These are phyloP conservation scores for Serranus cabrilla DNA, from an alignment of 2,797 vertebrate species.

Conservation along the genomic window DNA sequence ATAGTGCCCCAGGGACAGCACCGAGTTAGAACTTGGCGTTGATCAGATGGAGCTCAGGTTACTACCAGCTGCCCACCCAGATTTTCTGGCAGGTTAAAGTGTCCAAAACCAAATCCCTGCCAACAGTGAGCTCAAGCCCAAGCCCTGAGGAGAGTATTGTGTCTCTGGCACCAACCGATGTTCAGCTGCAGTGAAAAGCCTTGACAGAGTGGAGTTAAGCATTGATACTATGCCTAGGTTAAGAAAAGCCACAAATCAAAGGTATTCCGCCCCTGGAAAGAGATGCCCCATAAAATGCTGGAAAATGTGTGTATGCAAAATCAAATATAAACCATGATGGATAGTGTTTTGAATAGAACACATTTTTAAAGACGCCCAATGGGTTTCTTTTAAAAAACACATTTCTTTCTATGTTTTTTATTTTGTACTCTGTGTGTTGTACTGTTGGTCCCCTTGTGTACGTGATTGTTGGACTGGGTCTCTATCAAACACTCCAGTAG, in stretches of 20 bases:
- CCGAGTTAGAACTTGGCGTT: slow-evolving; percentile 81
- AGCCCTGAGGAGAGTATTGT: slow-evolving; percentile 78
- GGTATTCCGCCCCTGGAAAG: slow-evolving; percentile 70
- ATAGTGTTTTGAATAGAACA: slow-evolving; percentile 53
- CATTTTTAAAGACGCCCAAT: slow-evolving; percentile 28
- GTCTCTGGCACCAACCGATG: slow-evolving; percentile 75
- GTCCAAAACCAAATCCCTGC: slow-evolving; percentile 79
- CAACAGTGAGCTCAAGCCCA: slow-evolving; percentile 79
- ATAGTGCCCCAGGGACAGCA: slow-evolving; percentile 77
- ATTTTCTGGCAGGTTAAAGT: slow-evolving; percentile 81
- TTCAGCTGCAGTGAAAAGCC: slow-evolving; percentile 69
- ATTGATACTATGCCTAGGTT: slow-evolving; percentile 62
- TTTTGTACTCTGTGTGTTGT: neutral
- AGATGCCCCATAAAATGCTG: slow-evolving; percentile 70
- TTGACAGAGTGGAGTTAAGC: slow-evolving; percentile 60
- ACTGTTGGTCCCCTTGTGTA: neutral
- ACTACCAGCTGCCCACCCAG: slow-evolving; percentile 86
- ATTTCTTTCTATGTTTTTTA: slow-evolving; percentile 1
- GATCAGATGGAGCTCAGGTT: slow-evolving; percentile 77
- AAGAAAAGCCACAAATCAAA: slow-evolving; percentile 74
- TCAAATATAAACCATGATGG: slow-evolving; percentile 57
- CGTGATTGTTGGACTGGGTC: slow-evolving; percentile 16
- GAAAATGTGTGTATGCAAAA: slow-evolving; percentile 65
- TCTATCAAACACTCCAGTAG: slow-evolving; percentile 19
- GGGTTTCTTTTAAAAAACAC: slow-evolving; percentile 23